Evolutionary conservation across 2,888 invertebrate genomes (phyloP), one percentile per base, ranked within the genome.

Genomic region (Acleris laterana): DNA sequence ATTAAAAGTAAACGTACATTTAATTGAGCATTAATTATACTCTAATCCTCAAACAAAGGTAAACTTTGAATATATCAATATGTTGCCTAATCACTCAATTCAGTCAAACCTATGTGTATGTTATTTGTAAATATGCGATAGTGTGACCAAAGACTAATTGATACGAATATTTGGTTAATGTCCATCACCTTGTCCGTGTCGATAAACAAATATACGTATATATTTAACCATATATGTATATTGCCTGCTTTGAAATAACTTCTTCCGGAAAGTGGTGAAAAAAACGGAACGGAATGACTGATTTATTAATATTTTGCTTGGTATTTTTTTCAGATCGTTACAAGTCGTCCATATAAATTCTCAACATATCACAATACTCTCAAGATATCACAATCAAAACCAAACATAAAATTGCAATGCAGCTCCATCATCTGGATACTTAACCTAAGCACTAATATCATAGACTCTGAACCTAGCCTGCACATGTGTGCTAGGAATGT

Each of bases 151-250:
- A 61, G 49, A 49, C 55, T 50, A 11, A 56, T 58, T 55, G 66
- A 67, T 67, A 67, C 46, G 7, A 64, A 68, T 67, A 70, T 71
- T 67, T 69, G 60, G 58, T 66, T 64, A 65, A 66, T 61, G 49
- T 63, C 46, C 61, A 62, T 48, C 16, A 32, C 5, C 53, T 13
- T 25, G 11, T 22, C 44, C 55, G 55, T 60, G 63, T 38, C 38
- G 38, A 38, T 38, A 38, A 38, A 38, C 38, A 38, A 32, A 38
- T 38, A 38, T 38, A 38, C 13, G 11, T 38, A 13, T 38, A 32
- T 32, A 32, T 32, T 32, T 3, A 38, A 38, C 11, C 9, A 13
- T 38, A 32, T 44, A 25, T 25, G 22, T 44, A 25, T 25, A 28
- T 50, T 52, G 50, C 5, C 16, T 13, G 11, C 38, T 13, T 38